Base-by-base conservation (phyloP, 2,797 vertebrate genomes). In the Bradypodion ventrale region DNA sequence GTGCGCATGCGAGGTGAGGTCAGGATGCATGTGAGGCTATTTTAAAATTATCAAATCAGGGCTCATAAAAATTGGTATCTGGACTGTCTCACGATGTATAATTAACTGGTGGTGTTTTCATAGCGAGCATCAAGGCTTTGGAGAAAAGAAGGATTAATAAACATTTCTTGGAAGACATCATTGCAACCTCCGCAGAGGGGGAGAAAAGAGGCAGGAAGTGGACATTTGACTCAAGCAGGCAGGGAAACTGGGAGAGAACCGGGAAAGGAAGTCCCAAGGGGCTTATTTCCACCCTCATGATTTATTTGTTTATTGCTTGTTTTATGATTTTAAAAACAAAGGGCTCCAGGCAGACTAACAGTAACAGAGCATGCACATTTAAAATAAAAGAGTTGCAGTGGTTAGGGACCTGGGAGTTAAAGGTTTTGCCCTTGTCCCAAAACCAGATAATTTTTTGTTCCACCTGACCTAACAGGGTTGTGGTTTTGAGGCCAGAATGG, bases 211-310 rank as follows among this genome's bases (percentile, higher is more conserved):
- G n/a, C n/a, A 83, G 27, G 7, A 85, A 85, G 56, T 0, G 37
- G 49, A 27, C 59, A 7, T 70, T 70, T 25, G 52, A 1, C 29
- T 15, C 40, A 42, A 52, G 25, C 32, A 0, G 27, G 0, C 0
- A 75, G 56, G 7, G 37, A 4, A n/a, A 13, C 1, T 62, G 46
- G 59, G 10, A 6, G 15, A 2, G 21, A 56, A 52, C 49, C 9
- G 46, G 46, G 46, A 12, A 49, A 49, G 46, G 46, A 49, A 49
- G 49, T 7, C 16, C 49, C 7, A 6, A 12, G 25, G 9, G 4
- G 16, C 13, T 37, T 37, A 1, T 76, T 59, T 32, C 40, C 27
- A 21, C 15, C 29, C n/a, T 32, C 15, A 44, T 32, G 42, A 6
- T 73, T 42, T 44, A 42, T 29, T 60, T 40, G 10, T 60, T 27